Base-by-base conservation (phyloP, 37 sponge, comb jelly and placozoan species). In the Eunapius fragilis region DNA sequence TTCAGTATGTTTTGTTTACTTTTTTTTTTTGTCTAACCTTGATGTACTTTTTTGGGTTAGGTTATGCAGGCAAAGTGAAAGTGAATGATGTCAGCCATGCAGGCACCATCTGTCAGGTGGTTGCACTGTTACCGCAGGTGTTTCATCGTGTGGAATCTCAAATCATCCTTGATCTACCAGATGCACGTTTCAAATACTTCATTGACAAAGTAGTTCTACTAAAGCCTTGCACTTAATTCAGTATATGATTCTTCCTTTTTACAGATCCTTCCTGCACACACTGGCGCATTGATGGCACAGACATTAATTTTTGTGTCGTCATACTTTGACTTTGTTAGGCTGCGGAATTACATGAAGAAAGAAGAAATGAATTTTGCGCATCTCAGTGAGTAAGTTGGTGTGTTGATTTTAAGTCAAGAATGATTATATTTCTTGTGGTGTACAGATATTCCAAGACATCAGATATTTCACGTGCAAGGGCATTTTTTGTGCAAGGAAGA, bases 251-350 rank as follows among this genome's bases (percentile, higher is more conserved):
- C n/a, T n/a, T n/a, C n/a, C n/a, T n/a, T n/a, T n/a, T 30, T 83
- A 22, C 74, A 96, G 95, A 67, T 99, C 36, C 69, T 99, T 2
- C 98, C 99, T 25, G 74, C 90, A 67, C 88, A 80, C 27, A 25
- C 47, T 25, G 85, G 87, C 23, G 84, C 87, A 67, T 68, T 83
- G 1, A 95, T 84, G 85, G 80, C 77, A 67, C 82, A 89, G 35
- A 92, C 93, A 2, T 73, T 80, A 26, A 77, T 99, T 25, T 92
- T 97, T 58, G 80, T 97, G 30, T 93, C 96, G 3, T 94, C 96
- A 58, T 99, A 97, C 84, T 94, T 94, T 76, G 99, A 99, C 78
- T 99, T 93, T 88, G 85, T 99, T n/a, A 85, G 95, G 24, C 17
- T 99, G 13, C 69, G 98, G 26, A 97, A 99, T 58, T 77, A 91